Percentiles rank a stretch among this genome's conserved stretches.
phyloP scores from a whole-genome alignment of 2,888 invertebrate species.

The Troides helena region DNA sequence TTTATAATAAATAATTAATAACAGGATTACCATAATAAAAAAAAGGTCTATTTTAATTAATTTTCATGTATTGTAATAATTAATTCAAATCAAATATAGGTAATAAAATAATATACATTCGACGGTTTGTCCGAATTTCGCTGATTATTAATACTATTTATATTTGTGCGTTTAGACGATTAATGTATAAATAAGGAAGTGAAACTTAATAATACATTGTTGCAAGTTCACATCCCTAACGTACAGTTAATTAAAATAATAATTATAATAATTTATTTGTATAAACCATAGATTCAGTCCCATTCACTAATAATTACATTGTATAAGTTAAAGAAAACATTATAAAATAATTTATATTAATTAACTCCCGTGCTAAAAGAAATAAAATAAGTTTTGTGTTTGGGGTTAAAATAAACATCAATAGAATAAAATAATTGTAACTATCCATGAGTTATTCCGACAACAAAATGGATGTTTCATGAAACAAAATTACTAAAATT shows the following conservation, averaged over 20 bases:
- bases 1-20: not conserved
- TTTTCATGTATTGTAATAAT: not conserved
- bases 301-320: slow-evolving; percentile 45
- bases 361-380: slow-evolving; percentile 37
- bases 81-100: not conserved
- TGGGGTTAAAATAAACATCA: slow-evolving; percentile 29
- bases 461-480: not conserved
- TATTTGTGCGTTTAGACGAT: slow-evolving; percentile 41
- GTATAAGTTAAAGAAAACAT: slow-evolving; percentile 43
- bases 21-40: not conserved
- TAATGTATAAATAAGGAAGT: slow-evolving; percentile 23
- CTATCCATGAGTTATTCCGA: slow-evolving; percentile 1
- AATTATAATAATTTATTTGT: slow-evolving; percentile 46
- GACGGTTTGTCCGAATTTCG: slow-evolving; percentile 11
- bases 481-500: not conserved
- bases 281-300: slow-evolving; percentile 57
- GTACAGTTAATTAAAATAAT: slow-evolving; percentile 37
- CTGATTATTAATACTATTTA: slow-evolving; percentile 28
- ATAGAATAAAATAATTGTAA: slow-evolving; percentile 34
- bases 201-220: slow-evolving; percentile 21
- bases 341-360: slow-evolving; percentile 41
- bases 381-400: slow-evolving; percentile 22
- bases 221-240: slow-evolving; percentile 15
- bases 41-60: not conserved
- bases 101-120: not conserved